Conservation (phyloP, 2,797 vertebrate genomes). For the Tadarida brasiliensis region DNA sequence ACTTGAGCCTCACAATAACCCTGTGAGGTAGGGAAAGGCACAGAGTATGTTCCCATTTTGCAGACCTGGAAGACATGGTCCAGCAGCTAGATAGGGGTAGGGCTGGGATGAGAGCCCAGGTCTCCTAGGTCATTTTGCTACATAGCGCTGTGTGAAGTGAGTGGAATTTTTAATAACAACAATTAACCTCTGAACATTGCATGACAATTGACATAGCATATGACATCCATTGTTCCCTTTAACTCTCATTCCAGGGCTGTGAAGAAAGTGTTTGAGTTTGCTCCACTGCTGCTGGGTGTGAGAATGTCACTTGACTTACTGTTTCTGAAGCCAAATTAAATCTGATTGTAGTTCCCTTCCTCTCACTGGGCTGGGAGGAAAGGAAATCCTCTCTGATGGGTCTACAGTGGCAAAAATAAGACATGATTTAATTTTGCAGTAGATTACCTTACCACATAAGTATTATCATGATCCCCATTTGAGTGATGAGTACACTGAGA, state of each 20-base stretch:
- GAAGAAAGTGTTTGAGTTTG: neutral
- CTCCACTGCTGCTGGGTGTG: neutral
- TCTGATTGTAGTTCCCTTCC: neutral
- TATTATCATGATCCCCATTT: neutral
- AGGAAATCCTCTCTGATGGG: constrained; percentile 10
- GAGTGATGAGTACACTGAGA: neutral
- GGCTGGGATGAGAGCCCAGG: neutral
- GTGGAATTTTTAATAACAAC: constrained; percentile 4
- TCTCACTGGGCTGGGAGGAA: neutral
- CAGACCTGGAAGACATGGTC: neutral
- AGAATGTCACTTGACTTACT: neutral
- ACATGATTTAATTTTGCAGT: neutral
- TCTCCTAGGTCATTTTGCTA: neutral
- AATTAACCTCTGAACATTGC: neutral
- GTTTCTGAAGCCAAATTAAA: constrained; percentile 37
- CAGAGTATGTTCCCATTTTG: neutral
- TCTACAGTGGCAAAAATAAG: neutral
- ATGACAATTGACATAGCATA: neutral
- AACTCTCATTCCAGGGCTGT: neutral
- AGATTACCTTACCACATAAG: neutral
- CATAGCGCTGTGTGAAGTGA: neutral
- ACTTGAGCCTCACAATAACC: neutral
- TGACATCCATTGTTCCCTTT: neutral
- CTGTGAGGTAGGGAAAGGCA: neutral
- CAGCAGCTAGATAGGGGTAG: neutral